A percentile compares a stretch with the other conserved stretches of the same genome.
Evolutionary conservation across 2,888 invertebrate genomes (phyloP).

Genomic region (Cephalotes varians): DNA sequence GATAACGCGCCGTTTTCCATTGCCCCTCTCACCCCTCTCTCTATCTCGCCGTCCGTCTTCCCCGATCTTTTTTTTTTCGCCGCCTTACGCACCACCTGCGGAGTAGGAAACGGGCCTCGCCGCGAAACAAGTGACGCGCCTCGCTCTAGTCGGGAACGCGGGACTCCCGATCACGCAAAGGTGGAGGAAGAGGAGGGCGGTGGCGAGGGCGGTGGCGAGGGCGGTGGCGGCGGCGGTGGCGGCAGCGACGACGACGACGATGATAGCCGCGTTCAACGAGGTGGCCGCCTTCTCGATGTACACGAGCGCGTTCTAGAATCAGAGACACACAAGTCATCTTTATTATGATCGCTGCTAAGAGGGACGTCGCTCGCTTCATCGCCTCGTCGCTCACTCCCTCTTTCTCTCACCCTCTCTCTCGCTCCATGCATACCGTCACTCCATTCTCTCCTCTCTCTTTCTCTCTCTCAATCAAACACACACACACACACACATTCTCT

Average conservation of each 20-base stretch:
- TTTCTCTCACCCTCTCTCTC: slow-evolving; percentile 17
- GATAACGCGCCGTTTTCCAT: slow-evolving; percentile 75
- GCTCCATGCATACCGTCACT: not conserved
- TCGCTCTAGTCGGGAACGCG: slow-evolving; percentile 53
- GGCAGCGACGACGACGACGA: not conserved
- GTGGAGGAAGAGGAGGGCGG: slow-evolving; percentile 33
- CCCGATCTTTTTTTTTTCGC: slow-evolving; percentile 38
- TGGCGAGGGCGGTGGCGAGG: not conserved
- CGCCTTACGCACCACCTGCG: slow-evolving; percentile 45
- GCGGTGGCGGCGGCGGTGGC: not conserved
- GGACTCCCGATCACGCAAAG: slow-evolving; percentile 43
- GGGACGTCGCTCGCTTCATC: slow-evolving; percentile 18
- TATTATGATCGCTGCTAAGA: slow-evolving; percentile 58
- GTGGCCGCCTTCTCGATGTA: slow-evolving; percentile 26
- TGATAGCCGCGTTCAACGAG: slow-evolving; percentile 38
- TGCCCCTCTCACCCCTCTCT: slow-evolving; percentile 56
- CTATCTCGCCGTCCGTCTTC: slow-evolving; percentile 41
- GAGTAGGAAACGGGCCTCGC: slow-evolving; percentile 58
- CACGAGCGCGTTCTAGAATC: slow-evolving; percentile 65
- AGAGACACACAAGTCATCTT: slow-evolving; percentile 66
- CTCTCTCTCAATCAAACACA: not conserved
- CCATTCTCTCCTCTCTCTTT: not conserved
- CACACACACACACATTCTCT: not conserved
- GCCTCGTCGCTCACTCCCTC: slow-evolving; percentile 12
- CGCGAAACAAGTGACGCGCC: slow-evolving; percentile 56